Conservation (phyloP, 2,888 invertebrate species). For the Lordiphosa fenestrarum region DNA sequence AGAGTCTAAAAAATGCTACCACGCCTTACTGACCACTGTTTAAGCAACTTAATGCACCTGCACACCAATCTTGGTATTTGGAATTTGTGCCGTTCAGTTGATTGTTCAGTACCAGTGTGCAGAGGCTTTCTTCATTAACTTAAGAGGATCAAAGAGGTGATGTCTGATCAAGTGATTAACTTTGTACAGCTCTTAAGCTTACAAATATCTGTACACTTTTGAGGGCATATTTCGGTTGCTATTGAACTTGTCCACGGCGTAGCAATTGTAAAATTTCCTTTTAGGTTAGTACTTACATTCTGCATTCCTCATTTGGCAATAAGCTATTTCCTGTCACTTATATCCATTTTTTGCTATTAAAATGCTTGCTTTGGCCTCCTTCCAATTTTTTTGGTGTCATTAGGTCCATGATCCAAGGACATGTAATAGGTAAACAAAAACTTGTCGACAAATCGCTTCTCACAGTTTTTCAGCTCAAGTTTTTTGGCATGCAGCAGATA, state of each 20-base stretch:
- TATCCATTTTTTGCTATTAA: constrained; percentile 43
- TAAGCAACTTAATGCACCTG: too few relatives aligned
- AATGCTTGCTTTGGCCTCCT: constrained; percentile 52
- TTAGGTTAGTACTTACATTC: background rate
- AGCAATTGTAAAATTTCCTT: constrained; percentile 33
- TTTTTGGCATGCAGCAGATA: constrained; percentile 22
- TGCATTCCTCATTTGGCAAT: constrained; percentile 34
- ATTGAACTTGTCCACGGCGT: constrained; percentile 20
- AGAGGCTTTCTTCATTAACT: too few relatives aligned
- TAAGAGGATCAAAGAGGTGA: too few relatives aligned
- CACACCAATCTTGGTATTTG: too few relatives aligned
- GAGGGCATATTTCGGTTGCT: constrained; percentile 1
- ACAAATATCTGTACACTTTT: constrained; percentile 10
- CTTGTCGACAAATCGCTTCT: constrained; percentile 43
- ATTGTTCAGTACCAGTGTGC: too few relatives aligned
- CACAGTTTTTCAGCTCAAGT: constrained; percentile 24
- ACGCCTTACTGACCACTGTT: too few relatives aligned
- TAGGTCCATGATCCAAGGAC: constrained; percentile 47
- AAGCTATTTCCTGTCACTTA: constrained; percentile 49
- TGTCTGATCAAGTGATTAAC: too few relatives aligned
- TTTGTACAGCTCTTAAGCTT: too few relatives aligned
- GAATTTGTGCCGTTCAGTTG: too few relatives aligned
- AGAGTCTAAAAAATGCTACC: too few relatives aligned
- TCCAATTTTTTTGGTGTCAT: constrained; percentile 51
- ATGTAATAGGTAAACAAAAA: constrained; percentile 40